A percentile compares a stretch with the other conserved stretches of the same genome.
Conservation (phyloP, 2,113 vertebrate species). For the Leuciscus idus region DNA sequence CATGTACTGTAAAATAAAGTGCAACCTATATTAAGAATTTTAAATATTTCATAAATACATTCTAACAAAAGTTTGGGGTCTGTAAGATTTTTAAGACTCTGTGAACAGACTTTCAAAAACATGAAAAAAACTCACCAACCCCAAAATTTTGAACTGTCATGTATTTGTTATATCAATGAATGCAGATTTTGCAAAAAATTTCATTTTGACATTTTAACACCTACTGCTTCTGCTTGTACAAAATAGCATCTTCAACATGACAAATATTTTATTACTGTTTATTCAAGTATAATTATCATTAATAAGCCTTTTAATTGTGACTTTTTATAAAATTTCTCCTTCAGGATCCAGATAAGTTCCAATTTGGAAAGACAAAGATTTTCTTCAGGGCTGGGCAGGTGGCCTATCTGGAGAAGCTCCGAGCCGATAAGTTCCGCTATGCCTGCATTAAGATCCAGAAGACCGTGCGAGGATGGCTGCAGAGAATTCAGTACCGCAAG, state of each 20-base stretch:
- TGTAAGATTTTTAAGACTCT: neutral
- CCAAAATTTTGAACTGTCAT: neutral
- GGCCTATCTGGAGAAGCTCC: constrained; percentile 93
- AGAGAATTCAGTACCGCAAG: constrained; percentile 81
- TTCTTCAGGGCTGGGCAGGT: constrained; percentile 98
- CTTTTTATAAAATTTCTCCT: neutral
- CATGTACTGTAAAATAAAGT: too few species aligned
- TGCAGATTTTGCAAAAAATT: neutral
- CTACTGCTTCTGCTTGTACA: neutral
- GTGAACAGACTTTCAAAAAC: neutral
- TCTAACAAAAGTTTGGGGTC: neutral
- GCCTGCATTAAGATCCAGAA: constrained; percentile 97
- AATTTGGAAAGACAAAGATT: constrained; percentile 95
- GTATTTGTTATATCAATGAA: neutral
- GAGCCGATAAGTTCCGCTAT: constrained; percentile 88
- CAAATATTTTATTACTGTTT: neutral
- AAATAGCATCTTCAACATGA: neutral
- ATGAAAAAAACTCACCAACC: neutral
- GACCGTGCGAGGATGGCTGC: constrained; percentile 91
- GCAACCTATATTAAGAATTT: neutral
- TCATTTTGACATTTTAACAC: neutral
- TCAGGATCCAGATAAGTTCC: constrained; percentile 95
- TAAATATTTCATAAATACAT: neutral
- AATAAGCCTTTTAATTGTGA: neutral
- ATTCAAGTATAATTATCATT: neutral